Base-by-base conservation (phyloP, 2,888 invertebrate species). In the Galerucella nymphaeae region DNA sequence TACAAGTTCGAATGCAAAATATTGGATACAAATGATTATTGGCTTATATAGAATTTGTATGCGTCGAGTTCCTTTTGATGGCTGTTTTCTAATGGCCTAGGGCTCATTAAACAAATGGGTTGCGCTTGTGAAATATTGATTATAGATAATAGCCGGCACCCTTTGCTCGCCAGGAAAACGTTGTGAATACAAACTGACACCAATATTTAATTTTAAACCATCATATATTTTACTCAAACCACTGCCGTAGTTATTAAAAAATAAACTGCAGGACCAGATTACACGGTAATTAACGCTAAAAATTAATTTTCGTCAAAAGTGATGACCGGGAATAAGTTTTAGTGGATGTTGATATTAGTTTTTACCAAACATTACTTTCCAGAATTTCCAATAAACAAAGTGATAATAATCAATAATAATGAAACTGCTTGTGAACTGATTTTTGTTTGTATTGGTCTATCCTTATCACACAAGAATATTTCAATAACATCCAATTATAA, bases 101-200 rank as follows among this genome's bases (percentile, higher is more conserved):
- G 69, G 69, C 69, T 69, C 69, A 69, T 69, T 69, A 69, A 69
- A 69, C 69, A 69, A 69, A 69, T 69, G 69, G 62, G 69, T 69
- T 59, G 62, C 69, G 69, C 55, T 69, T 69, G 69, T 62, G 53
- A 69, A 69, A 69, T 69, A 69, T 69, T 69, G 69, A 69, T 69
- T 69, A 69, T 69, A 69, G 69, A 69, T 69, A 69, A 69, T 69
- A 69, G 62, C 69, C 41, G 62, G 69, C 69, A 69, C 69, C 69
- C 69, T 69, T 69, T 69, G 53, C 69, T 30, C 20, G 16, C 50
- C 50, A 62, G 69, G 50, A 62, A 62, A 62, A 62, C 62, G 62
- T 69, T 69, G 23, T 55, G 69, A 69, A 69, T 69, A 69, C 69
- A 42, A 69, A 69, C 69, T 53, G 62, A 38, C 62, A 53, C 53